A percentile compares a stretch with the other conserved stretches of the same genome.
Conservation (phyloP, 2,113 vertebrate genomes). For the Rhinolophus ferrumequinum region DNA sequence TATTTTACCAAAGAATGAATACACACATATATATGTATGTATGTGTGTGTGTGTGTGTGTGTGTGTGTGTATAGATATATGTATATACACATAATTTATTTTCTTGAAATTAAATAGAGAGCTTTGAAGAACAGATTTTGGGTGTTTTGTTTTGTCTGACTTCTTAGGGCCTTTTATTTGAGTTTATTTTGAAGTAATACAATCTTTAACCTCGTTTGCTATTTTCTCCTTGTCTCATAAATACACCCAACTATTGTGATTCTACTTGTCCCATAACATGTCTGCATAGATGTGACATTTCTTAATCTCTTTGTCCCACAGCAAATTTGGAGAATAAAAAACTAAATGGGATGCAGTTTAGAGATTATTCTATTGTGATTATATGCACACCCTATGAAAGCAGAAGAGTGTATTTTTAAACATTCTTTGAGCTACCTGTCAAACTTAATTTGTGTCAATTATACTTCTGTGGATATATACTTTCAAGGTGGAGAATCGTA, state of each 20-base stretch:
- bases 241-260: neutral
- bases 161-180: neutral
- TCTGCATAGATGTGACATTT: conserved; percentile 59
- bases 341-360: conserved; percentile 54
- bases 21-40: neutral
- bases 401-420: conserved; percentile 55
- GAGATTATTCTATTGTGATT: conserved; percentile 56
- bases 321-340: conserved; percentile 66
- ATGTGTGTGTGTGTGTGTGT: neutral
- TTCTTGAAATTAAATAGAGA: neutral
- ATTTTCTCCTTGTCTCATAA: neutral
- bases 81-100: neutral
- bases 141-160: neutral
- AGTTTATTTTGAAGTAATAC: conserved; percentile 33
- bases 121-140: neutral
- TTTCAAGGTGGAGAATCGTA: conserved; percentile 58
- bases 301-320: conserved; percentile 50
- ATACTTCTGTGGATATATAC: conserved; percentile 37
- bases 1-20: neutral
- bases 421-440: conserved; percentile 66
- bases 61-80: neutral
- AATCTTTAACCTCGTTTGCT: conserved; percentile 8
- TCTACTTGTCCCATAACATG: neutral
- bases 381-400: conserved; percentile 25
- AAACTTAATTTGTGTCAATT: conserved; percentile 77